Conservation (phyloP, 2,797 vertebrate species). For the Tragopan temminckii region DNA sequence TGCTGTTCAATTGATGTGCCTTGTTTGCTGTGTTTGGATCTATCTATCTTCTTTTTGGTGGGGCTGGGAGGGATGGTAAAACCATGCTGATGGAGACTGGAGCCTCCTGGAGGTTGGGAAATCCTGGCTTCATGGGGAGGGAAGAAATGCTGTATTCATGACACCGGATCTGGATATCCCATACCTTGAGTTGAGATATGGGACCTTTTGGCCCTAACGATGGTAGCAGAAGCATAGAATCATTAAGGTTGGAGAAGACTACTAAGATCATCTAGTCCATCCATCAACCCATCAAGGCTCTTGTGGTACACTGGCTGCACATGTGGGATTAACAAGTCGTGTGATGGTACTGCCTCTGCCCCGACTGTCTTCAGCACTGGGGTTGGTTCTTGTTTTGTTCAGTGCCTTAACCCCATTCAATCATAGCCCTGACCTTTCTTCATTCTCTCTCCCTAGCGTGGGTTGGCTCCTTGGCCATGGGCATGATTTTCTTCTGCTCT, state of each 20-base stretch:
- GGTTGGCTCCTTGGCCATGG: conserved; percentile 96
- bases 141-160: neutral
- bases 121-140: neutral
- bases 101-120: neutral
- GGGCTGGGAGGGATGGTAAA: neutral
- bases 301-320: too few relatives aligned
- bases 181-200: neutral
- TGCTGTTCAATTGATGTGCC: neutral
- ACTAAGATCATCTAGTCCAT: too few relatives aligned
- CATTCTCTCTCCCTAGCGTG: conserved; percentile 86
- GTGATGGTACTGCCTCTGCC: neutral
- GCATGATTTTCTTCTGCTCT: conserved; percentile 99
- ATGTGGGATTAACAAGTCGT: accelerated
- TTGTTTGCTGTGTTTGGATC: neutral
- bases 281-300: too few relatives aligned
- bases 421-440: conserved; percentile 9
- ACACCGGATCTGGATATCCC: neutral
- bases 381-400: accelerated
- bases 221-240: neutral
- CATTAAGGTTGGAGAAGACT: too few relatives aligned
- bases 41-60: neutral
- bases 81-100: accelerated
- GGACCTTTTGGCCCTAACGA: accelerated
- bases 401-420: neutral
- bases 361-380: neutral